A percentile compares a stretch with the other conserved stretches of the same genome.
These are phyloP conservation scores for Grus americana DNA, from an alignment of 2,113 vertebrate genomes.

Conservation along the genomic window DNA sequence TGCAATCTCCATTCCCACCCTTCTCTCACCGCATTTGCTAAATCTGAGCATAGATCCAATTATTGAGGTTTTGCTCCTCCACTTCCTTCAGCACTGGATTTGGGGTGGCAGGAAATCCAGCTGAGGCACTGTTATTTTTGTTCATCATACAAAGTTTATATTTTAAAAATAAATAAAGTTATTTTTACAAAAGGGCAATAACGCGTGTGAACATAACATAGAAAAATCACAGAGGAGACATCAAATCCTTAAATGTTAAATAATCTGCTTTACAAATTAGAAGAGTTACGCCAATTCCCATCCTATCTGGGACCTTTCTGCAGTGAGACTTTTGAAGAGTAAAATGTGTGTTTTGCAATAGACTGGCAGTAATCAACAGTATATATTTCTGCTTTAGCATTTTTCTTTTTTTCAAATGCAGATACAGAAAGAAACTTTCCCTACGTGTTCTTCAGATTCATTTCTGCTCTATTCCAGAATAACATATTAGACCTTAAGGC, in stretches of 20 bases:
- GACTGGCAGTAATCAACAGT: not conserved
- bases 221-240: constrained; percentile 51
- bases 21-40: constrained; percentile 24
- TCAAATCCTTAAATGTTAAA: constrained; percentile 44
- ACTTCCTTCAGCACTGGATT: not conserved
- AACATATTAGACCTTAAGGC: not conserved
- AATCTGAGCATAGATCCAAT: constrained; percentile 7
- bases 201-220: constrained; percentile 49
- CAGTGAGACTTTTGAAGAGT: not conserved
- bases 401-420: not conserved
- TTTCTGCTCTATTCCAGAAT: not conserved
- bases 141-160: constrained; percentile 7
- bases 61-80: constrained; percentile 16
- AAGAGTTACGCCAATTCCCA: not conserved
- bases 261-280: constrained; percentile 34
- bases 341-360: not conserved
- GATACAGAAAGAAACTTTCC: not conserved
- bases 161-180: constrained; percentile 63
- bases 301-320: not conserved
- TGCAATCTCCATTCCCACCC: not conserved
- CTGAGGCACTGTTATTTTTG: constrained; percentile 33
- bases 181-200: constrained; percentile 61
- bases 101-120: constrained; percentile 14
- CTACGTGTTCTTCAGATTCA: not conserved
- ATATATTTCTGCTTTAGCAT: not conserved